These are phyloP conservation scores for Phocoena sinus DNA, from an alignment of 2,113 vertebrate species.

Conservation along the genomic window DNA sequence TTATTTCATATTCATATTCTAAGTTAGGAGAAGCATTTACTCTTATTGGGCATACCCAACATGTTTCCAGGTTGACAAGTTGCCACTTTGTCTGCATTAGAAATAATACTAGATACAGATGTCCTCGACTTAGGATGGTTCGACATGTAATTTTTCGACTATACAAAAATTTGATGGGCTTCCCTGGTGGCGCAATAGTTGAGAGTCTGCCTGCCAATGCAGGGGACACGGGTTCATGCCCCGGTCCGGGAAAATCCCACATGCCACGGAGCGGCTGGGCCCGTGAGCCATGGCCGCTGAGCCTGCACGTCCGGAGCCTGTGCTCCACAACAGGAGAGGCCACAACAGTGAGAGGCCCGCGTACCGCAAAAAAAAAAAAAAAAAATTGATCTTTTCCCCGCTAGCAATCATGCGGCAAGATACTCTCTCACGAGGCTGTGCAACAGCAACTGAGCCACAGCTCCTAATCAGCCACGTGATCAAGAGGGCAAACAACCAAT, in stretches of 20 bases:
- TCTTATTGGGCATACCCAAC: neutral
- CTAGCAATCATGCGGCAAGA: neutral
- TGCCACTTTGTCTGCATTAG: neutral
- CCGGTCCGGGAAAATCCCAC: too few relatives aligned
- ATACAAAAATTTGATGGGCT: neutral
- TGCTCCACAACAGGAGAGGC: too few relatives aligned
- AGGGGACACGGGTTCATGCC: too few relatives aligned
- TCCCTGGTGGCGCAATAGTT: too few relatives aligned
- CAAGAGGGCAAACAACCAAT: neutral
- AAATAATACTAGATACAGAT: neutral
- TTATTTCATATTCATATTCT: neutral
- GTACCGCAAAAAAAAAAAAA: too few relatives aligned
- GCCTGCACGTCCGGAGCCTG: too few relatives aligned
- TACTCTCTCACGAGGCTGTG: neutral
- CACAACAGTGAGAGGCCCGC: too few relatives aligned
- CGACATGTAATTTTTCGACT: neutral
- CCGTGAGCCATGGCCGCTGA: too few relatives aligned
- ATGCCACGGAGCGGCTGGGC: too few relatives aligned
- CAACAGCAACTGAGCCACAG: neutral
- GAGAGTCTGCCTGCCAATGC: too few relatives aligned
- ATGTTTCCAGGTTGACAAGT: neutral
- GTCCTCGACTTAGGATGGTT: neutral
- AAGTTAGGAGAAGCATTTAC: neutral
- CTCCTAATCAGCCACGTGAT: neutral
- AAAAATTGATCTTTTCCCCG: neutral